Conservation (phyloP, 2,888 invertebrate species). For the Colletes collaris region DNA sequence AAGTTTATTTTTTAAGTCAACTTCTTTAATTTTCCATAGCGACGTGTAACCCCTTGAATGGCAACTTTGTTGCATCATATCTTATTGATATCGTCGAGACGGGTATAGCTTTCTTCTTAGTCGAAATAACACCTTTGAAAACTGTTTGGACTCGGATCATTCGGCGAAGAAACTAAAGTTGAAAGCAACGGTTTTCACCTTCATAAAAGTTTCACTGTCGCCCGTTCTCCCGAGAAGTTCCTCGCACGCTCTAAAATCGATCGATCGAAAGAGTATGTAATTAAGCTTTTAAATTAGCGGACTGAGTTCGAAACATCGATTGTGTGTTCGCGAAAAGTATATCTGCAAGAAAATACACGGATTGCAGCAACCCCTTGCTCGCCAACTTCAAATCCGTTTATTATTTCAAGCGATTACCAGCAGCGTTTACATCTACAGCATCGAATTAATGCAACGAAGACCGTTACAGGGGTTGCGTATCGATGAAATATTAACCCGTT, state of each 20-base stretch:
- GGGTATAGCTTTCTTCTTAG: too few relatives aligned
- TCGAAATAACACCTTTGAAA: not conserved
- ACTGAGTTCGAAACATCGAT: slow-evolving; percentile 16
- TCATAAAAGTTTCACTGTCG: not conserved
- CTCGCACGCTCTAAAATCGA: not conserved
- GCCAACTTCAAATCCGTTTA: slow-evolving; percentile 35
- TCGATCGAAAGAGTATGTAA: not conserved
- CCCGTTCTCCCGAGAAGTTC: not conserved
- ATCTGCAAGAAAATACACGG: slow-evolving; percentile 7
- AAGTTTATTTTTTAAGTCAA: too few relatives aligned
- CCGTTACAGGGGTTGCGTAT: slow-evolving; percentile 51
- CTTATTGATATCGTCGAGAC: too few relatives aligned
- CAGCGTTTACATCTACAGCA: slow-evolving; percentile 23
- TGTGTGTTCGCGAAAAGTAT: not conserved
- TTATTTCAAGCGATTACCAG: slow-evolving; percentile 51
- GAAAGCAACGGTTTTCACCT: not conserved
- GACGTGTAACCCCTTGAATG: too few relatives aligned
- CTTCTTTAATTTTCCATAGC: too few relatives aligned
- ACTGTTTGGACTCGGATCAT: not conserved
- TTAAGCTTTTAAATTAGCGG: not conserved
- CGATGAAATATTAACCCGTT: slow-evolving; percentile 58
- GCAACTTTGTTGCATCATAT: too few relatives aligned
- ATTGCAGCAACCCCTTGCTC: slow-evolving; percentile 12
- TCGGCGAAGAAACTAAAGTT: not conserved
- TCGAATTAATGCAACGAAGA: slow-evolving; percentile 42